These are phyloP conservation scores for Chrysochloris asiatica DNA, from an alignment of 2,113 vertebrate genomes.

Conservation along the genomic window DNA sequence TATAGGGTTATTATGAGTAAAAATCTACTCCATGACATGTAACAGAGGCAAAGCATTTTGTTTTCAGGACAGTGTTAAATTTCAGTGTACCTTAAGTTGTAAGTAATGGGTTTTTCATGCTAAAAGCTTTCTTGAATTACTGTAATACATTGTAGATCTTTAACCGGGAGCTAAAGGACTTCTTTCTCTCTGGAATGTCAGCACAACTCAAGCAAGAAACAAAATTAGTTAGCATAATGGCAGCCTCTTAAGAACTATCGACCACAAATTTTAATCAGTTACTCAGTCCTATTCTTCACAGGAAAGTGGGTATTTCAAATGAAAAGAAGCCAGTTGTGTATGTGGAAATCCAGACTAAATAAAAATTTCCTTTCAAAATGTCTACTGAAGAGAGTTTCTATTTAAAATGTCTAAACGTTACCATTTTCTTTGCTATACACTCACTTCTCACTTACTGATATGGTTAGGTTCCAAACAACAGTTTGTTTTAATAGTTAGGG, in stretches of 20 bases:
- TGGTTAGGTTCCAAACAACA: background rate
- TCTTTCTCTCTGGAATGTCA: constrained; percentile 16
- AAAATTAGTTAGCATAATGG: background rate
- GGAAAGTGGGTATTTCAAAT: background rate
- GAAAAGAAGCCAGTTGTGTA: background rate
- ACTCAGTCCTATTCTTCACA: background rate
- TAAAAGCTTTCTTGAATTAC: constrained; percentile 26
- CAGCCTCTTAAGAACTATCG: background rate
- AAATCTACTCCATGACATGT: background rate
- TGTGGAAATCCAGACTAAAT: constrained; percentile 8
- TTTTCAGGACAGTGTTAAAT: background rate
- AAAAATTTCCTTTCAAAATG: background rate
- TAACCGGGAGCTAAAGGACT: background rate
- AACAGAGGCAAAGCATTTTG: constrained; percentile 21
- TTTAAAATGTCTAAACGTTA: constrained; percentile 28
- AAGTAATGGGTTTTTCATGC: background rate
- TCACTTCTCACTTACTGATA: background rate
- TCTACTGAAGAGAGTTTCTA: background rate
- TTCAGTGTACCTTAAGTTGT: background rate
- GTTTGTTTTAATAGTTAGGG: too few species aligned
- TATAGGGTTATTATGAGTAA: background rate
- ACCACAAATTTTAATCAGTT: background rate
- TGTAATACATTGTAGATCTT: background rate
- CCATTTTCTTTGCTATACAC: background rate
- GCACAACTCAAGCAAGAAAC: background rate